These are phyloP conservation scores for Mamestra configurata DNA, from an alignment of 1,140 invertebrate genomes.

Conservation along the genomic window DNA sequence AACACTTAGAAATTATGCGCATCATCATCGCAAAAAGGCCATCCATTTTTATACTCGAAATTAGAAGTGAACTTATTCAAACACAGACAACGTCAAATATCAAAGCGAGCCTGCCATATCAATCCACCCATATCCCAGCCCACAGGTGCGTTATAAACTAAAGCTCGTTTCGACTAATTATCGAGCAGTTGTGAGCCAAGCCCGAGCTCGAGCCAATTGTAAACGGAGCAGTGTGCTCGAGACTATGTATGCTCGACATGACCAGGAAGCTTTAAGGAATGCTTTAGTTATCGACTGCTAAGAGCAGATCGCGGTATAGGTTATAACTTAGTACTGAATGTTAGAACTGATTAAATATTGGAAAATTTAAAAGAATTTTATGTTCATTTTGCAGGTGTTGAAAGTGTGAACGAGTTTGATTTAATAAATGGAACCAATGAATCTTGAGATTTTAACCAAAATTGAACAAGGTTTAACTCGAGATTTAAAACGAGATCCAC, in stretches of 20 bases:
- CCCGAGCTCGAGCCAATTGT: conserved; percentile 18
- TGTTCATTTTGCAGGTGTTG: too few species aligned
- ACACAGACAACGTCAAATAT: neutral
- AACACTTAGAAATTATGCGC: too few species aligned
- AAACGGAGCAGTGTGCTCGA: neutral
- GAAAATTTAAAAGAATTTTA: too few species aligned
- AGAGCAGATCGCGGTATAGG: neutral
- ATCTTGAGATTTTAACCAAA: too few species aligned
- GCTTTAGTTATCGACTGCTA: neutral
- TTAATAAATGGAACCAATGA: too few species aligned
- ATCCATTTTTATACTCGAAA: too few species aligned
- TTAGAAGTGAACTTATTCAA: neutral
- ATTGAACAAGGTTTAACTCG: too few species aligned
- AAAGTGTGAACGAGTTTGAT: too few species aligned
- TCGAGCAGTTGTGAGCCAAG: conserved; percentile 36
- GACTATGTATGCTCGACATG: neutral
- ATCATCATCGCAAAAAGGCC: too few species aligned
- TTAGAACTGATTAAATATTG: too few species aligned
- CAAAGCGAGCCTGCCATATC: neutral
- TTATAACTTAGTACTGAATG: too few species aligned
- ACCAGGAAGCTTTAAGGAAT: neutral
- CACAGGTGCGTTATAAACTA: conserved; percentile 42
- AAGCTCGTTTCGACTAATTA: conserved; percentile 52
- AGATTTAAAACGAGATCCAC: too few species aligned
- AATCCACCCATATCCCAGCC: conserved; percentile 3